Evolutionary conservation across 2,888 invertebrate species (phyloP).

Genomic region (Thelaira solivaga): DNA sequence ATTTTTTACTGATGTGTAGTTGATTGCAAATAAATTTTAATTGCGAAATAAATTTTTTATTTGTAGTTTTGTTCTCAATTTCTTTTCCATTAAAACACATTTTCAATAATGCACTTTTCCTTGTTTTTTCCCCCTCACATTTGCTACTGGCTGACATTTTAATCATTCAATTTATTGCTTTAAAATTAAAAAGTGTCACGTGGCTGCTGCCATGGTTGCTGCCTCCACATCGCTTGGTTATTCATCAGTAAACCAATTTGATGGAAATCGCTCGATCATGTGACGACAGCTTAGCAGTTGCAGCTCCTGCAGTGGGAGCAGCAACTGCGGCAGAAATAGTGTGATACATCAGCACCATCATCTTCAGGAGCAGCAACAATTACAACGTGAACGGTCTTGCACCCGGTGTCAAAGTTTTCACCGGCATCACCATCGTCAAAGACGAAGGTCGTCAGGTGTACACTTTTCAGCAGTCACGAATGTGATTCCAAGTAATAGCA

Average conservation of each 20-base stretch:
- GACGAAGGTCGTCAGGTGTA: slow-evolving; percentile 72
- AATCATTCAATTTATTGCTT: no score
- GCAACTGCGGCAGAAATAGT: slow-evolving; percentile 73
- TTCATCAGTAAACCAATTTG: slow-evolving; percentile 76
- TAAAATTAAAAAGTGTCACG: slow-evolving; percentile 78
- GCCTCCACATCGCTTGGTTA: slow-evolving; percentile 77
- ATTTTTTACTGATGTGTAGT: no score
- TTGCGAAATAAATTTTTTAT: no score
- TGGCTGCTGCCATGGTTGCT: slow-evolving; percentile 77
- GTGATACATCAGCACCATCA: slow-evolving; percentile 66
- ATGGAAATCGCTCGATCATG: slow-evolving; percentile 75
- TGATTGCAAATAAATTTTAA: no score
- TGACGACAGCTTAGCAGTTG: slow-evolving; percentile 78
- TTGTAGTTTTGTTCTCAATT: no score
- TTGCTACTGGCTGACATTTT: no score
- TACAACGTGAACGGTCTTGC: slow-evolving; percentile 69
- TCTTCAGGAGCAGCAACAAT: slow-evolving; percentile 67
- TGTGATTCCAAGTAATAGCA: slow-evolving; percentile 68
- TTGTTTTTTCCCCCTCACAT: no score
- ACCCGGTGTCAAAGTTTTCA: slow-evolving; percentile 76
- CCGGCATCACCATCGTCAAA: slow-evolving; percentile 74
- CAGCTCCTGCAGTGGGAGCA: slow-evolving; percentile 77
- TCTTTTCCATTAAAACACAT: no score
- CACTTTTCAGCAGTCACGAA: slow-evolving; percentile 65
- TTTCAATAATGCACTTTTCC: no score